Base-by-base conservation (phyloP, 2,888 invertebrate genomes). In the Coleophora deauratella region DNA sequence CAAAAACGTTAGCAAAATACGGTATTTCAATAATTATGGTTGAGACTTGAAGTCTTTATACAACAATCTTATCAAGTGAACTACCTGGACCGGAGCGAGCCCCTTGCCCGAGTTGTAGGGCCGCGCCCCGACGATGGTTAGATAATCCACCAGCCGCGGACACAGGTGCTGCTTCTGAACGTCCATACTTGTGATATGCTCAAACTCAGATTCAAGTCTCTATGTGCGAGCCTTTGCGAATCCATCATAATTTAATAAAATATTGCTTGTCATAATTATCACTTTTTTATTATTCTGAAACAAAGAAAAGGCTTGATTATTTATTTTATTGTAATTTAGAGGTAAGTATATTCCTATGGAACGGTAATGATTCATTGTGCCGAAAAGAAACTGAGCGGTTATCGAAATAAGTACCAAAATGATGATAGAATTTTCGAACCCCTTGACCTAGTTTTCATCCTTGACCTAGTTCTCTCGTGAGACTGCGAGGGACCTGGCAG, bases 111-210 rank as follows among this genome's bases (percentile, higher is more conserved):
- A 85, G 42, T 88, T 88, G 57, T 89, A 88, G 51, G 95, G 93
- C 53, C 93, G 89, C 27, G 95, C 95, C 60, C 99, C 99, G 59
- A 98, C 98, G 66, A 99, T 95, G 58, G 98, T 95, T 72, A 99
- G 88, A 84, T 99, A 99, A 89, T 99, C 99, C 84, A 95, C 93
- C 66, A 95, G 87, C 57, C 95, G 91, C 66, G 95, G 95, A 73
- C 95, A 95, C 60, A 95, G 76, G 64, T 91, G 92, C 71, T 93
- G 92, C 70, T 92, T 91, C 75, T 94, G 94, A 55, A 86, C 72
- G 57, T 86, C 86, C 86, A 86, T 86, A 55, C 43, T 73, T 62
- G 59, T 65, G 69, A 63, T 67, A 62, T 67, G 55, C 57, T 56
- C 54, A 44, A 52, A 47, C 38, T 54, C 49, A 45, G 37, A 35